Base-by-base conservation (phyloP, 2,113 vertebrate genomes). In the Silurus asotus region DNA sequence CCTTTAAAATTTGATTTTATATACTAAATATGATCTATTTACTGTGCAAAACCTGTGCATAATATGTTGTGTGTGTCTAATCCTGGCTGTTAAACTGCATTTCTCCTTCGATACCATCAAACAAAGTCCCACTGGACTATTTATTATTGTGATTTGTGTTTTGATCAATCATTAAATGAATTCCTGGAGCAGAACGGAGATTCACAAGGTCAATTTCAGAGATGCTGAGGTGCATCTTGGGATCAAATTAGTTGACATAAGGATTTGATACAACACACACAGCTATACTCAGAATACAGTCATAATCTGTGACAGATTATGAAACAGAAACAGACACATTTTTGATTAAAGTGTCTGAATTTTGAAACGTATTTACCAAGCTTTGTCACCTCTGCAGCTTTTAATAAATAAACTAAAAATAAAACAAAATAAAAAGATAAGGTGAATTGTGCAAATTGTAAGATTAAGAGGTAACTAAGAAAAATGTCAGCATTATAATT, bases 171-270 rank as follows among this genome's bases (percentile, higher is more conserved):
- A 65, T 76, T 88, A 84, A 84, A 90, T 87, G 75, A 86, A 77
- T 61, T 58, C 69, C 78, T 82, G 58, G 23, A 84, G 84, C 75
- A 83, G 19, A 83, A 83, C 62, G 51, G 8, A 45, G 81, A 53
- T 77, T 85, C 82, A 75, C 15, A n/a, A 88, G 87, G 87, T 87
- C 77, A 53, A 85, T 88, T 89, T 61, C 51, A 62, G 55, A 84
- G 76, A 90, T 76, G 84, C 79, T 87, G 80, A 59, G 17, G 80
- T 87, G 88, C 85, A 88, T 88, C 82, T 72, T 83, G 84, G 70
- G 78, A 58, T 74, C 85, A 86, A 78, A 88, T 92, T 87, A 86
- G 83, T 87, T 84, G 86, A 74, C 72, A 75, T 81, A 58, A 81
- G 75, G 70, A 84, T 86, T 84, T 53, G 5, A 49, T 59, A 62